Conservation (phyloP, 1,140 invertebrate species). For the Hestina assimilis region DNA sequence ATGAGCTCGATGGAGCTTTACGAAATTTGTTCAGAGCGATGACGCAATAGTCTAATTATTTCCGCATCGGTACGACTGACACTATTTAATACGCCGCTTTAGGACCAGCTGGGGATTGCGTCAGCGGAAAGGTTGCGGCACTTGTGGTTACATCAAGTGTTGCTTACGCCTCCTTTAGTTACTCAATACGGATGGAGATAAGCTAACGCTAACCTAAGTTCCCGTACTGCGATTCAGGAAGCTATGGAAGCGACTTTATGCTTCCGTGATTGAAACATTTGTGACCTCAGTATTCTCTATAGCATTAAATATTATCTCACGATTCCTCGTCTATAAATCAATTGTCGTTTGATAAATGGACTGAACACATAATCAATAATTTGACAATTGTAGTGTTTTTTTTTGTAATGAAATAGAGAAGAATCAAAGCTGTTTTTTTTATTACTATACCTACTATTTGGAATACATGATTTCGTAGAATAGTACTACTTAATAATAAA, state of each 20-base stretch:
- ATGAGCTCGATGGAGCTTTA: slow-evolving; percentile 24
- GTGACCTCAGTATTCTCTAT: slow-evolving; percentile 12
- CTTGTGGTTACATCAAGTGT: slow-evolving; percentile 64
- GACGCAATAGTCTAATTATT: slow-evolving; percentile 63
- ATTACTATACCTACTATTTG: too few species aligned
- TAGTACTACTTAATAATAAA: too few species aligned
- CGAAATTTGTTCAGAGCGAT: slow-evolving; percentile 35
- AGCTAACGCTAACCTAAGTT: slow-evolving; percentile 40
- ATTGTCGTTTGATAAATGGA: neutral
- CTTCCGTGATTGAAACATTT: slow-evolving; percentile 16
- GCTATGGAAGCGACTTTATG: slow-evolving; percentile 11
- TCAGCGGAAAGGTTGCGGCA: slow-evolving; percentile 68
- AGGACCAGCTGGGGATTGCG: slow-evolving; percentile 58
- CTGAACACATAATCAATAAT: neutral
- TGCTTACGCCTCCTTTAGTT: slow-evolving; percentile 53
- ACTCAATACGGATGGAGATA: slow-evolving; percentile 55
- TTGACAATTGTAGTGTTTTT: too few species aligned
- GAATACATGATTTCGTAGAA: too few species aligned
- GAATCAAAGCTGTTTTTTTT: too few species aligned
- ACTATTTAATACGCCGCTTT: slow-evolving; percentile 55
- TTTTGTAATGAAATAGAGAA: too few species aligned
- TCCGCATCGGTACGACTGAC: slow-evolving; percentile 58
- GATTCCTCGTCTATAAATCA: neutral
- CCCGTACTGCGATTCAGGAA: slow-evolving; percentile 30
- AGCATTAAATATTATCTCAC: neutral